These are phyloP conservation scores for Diarsia dahlii DNA, from an alignment of 2,888 invertebrate genomes.

Conservation along the genomic window DNA sequence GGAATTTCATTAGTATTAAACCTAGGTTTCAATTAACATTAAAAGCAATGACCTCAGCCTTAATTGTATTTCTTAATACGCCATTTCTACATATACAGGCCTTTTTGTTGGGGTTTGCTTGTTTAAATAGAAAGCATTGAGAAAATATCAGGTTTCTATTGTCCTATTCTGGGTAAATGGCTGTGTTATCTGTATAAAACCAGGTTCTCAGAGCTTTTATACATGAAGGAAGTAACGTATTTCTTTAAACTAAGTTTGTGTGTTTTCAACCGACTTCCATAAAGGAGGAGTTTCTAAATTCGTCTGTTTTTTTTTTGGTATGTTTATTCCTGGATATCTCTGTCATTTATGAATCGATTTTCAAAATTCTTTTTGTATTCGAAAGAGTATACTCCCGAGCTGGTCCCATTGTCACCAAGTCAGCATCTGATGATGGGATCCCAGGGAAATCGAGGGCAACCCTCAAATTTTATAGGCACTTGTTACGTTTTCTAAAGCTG, in stretches of 20 bases:
- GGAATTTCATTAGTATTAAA: slow-evolving; percentile 49
- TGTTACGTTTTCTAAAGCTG: too few relatives aligned
- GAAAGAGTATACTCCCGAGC: too few relatives aligned
- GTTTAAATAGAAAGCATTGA: slow-evolving; percentile 16
- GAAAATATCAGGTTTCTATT: slow-evolving; percentile 5
- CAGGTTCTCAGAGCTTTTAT: not conserved
- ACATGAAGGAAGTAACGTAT: not conserved
- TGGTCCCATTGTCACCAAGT: too few relatives aligned
- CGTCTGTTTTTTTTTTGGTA: too few relatives aligned
- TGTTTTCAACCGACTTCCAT: not conserved
- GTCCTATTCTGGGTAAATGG: not conserved
- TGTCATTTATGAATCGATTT: too few relatives aligned
- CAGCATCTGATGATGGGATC: too few relatives aligned
- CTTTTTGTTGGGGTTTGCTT: slow-evolving; percentile 7
- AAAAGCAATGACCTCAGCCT: slow-evolving; percentile 48
- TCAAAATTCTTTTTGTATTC: too few relatives aligned
- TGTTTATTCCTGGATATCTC: too few relatives aligned
- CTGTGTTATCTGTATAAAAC: not conserved
- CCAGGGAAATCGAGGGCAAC: too few relatives aligned
- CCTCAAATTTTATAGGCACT: too few relatives aligned
- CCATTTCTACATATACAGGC: slow-evolving; percentile 23
- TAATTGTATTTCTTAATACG: slow-evolving; percentile 56
- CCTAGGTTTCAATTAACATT: slow-evolving; percentile 52
- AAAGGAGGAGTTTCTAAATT: too few relatives aligned
- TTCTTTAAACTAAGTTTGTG: not conserved